Evolutionary conservation across 2,113 vertebrate species (phyloP).

Genomic region (Speoplatyrhinus poulsoni): DNA sequence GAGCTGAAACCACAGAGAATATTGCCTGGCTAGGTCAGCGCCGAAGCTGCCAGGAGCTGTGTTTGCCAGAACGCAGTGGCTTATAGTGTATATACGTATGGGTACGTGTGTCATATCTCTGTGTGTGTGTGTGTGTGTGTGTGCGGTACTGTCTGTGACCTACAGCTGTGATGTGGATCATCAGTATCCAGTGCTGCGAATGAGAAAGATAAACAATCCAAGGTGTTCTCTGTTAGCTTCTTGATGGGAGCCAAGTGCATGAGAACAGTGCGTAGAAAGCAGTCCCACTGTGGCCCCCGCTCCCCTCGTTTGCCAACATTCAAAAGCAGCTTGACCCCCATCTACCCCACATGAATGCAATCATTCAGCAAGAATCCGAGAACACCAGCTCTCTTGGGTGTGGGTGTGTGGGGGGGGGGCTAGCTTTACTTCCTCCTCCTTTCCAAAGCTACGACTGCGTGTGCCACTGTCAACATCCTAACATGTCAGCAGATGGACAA

Average conservation of each 20-base stretch:
- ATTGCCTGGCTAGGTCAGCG: slow-evolving; percentile 25
- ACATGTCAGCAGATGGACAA: slow-evolving; percentile 4
- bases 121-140: slow-evolving; percentile 8
- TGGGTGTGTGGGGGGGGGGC: neutral
- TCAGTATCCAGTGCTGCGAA: slow-evolving; percentile 42
- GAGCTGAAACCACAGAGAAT: slow-evolving; percentile 55
- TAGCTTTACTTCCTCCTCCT: slow-evolving; percentile 32
- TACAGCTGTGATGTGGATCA: slow-evolving; percentile 62
- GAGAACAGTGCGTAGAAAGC: slow-evolving; percentile 32
- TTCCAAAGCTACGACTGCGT: slow-evolving; percentile 11
- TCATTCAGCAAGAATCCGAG: slow-evolving; percentile 45
- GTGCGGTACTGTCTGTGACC: slow-evolving; percentile 31
- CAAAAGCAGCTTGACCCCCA: slow-evolving; percentile 44
- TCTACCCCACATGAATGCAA: slow-evolving; percentile 45
- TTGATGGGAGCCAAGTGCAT: slow-evolving; percentile 55
- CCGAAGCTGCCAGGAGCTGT: slow-evolving; percentile 20
- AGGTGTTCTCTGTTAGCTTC: slow-evolving; percentile 44
- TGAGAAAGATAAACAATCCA: slow-evolving; percentile 58
- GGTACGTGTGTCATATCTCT: slow-evolving; percentile 14
- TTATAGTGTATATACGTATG: slow-evolving; percentile 10
- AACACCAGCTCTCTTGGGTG: slow-evolving; percentile 32
- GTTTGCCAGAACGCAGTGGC: slow-evolving; percentile 21
- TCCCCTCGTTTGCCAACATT: slow-evolving; percentile 55
- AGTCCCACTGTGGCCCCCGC: slow-evolving; percentile 31
- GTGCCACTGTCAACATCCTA: neutral